Evolutionary conservation across 2,113 vertebrate species (phyloP).

Genomic region (Melanotaenia duboulayi): DNA sequence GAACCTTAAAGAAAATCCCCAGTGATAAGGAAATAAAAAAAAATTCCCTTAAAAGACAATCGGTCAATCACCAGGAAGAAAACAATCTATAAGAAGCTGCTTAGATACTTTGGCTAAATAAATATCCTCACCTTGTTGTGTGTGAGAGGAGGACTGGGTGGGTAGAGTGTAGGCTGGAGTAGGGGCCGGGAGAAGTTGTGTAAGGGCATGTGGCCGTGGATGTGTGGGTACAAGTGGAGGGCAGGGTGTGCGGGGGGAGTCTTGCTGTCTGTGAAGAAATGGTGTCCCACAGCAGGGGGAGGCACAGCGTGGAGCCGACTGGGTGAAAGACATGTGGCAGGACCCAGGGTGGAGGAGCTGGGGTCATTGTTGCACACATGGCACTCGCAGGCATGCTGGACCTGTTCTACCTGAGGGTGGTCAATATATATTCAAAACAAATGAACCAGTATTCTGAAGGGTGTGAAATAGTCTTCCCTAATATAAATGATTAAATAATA

Average conservation of each 20-base stretch:
- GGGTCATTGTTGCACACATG: slow-evolving; percentile 96
- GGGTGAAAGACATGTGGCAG: slow-evolving; percentile 84
- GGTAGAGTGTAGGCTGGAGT: slow-evolving; percentile 93
- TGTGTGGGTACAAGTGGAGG: slow-evolving; percentile 97
- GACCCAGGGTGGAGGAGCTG: slow-evolving; percentile 84
- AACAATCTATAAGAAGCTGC: background rate
- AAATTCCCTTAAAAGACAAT: slow-evolving; percentile 27
- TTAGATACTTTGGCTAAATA: no score
- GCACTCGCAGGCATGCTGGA: slow-evolving; percentile 92
- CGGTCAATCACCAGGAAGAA: background rate
- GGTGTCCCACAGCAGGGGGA: slow-evolving; percentile 82
- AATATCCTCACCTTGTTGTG: slow-evolving; percentile 92
- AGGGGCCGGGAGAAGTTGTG: slow-evolving; percentile 94
- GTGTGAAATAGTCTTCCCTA: no score
- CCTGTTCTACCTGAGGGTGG: slow-evolving; percentile 84
- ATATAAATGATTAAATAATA: no score
- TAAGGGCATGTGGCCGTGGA: slow-evolving; percentile 95
- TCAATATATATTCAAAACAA: slow-evolving; percentile 17
- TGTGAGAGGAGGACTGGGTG: slow-evolving; percentile 90
- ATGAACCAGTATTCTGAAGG: no score
- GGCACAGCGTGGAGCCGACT: slow-evolving; percentile 85
- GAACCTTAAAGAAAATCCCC: slow-evolving; percentile 61
- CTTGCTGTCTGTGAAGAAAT: slow-evolving; percentile 95
- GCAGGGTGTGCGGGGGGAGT: slow-evolving; percentile 91
- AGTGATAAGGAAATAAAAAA: slow-evolving; percentile 43